These are phyloP conservation scores for Micromesistius poutassou DNA, from an alignment of 2,797 vertebrate genomes.

Conservation along the genomic window DNA sequence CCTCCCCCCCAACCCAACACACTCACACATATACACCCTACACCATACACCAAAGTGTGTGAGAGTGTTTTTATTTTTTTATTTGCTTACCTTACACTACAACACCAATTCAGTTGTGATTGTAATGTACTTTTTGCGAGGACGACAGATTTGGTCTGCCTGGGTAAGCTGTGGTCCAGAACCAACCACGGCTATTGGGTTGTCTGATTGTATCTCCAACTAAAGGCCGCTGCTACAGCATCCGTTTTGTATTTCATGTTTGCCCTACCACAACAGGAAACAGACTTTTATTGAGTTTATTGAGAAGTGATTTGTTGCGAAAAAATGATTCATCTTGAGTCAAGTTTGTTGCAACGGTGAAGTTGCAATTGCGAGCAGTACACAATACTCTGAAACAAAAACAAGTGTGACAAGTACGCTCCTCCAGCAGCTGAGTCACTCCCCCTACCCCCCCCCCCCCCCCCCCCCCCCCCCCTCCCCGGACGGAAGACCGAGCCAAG, in stretches of 20 bases:
- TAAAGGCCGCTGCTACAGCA: no score
- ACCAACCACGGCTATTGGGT: not conserved
- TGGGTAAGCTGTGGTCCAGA: no score
- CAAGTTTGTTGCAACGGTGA: no score
- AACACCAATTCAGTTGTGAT: constrained; percentile 61
- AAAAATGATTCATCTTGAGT: not conserved
- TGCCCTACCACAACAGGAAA: no score
- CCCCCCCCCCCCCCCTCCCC: no score
- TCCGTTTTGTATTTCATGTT: not conserved
- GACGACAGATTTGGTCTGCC: constrained; percentile 38
- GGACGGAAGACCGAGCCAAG: no score
- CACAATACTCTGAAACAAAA: not conserved
- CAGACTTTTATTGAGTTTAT: no score
- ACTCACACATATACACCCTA: not conserved
- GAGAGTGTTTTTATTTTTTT: constrained; percentile 28
- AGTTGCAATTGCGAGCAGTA: not conserved
- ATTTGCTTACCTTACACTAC: constrained; percentile 53
- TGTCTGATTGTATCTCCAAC: no score
- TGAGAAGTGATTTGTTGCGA: no score
- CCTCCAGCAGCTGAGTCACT: no score
- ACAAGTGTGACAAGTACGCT: no score
- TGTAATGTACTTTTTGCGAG: constrained; percentile 52
- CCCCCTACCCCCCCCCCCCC: no score
- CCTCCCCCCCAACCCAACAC: not conserved
- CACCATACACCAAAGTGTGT: constrained; percentile 13